A percentile compares a stretch with the other conserved stretches of the same genome.
These are phyloP conservation scores for Pectinophora gossypiella DNA, from an alignment of 1,140 invertebrate genomes.

Conservation along the genomic window DNA sequence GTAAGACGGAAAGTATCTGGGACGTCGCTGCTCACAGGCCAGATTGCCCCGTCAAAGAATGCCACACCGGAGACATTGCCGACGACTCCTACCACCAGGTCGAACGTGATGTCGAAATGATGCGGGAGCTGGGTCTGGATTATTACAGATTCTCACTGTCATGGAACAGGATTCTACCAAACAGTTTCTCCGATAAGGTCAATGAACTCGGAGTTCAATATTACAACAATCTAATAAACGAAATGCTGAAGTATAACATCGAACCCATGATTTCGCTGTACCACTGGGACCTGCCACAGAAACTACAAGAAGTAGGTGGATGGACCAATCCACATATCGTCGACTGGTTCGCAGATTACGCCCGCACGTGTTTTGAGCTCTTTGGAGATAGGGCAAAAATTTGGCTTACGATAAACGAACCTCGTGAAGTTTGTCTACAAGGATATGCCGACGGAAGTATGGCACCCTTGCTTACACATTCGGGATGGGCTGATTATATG, in stretches of 20 bases:
- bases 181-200: slow-evolving; percentile 59
- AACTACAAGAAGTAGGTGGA: slow-evolving; percentile 69
- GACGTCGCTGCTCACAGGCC: slow-evolving; percentile 30
- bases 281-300: slow-evolving; percentile 69
- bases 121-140: slow-evolving; percentile 53
- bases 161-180: slow-evolving; percentile 76
- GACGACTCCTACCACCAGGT: slow-evolving; percentile 73
- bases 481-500: neutral
- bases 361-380: slow-evolving; percentile 49
- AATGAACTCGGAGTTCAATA: slow-evolving; percentile 74
- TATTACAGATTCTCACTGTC: slow-evolving; percentile 79
- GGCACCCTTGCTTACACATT: slow-evolving; percentile 18
- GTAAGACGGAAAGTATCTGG: slow-evolving; percentile 43
- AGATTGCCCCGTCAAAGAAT: slow-evolving; percentile 56
- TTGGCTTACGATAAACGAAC: slow-evolving; percentile 72
- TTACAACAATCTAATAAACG: slow-evolving; percentile 76
- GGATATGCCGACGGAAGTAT: slow-evolving; percentile 51
- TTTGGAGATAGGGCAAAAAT: slow-evolving; percentile 65
- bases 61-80: slow-evolving; percentile 65
- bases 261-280: slow-evolving; percentile 67
- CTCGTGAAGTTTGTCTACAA: slow-evolving; percentile 39
- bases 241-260: slow-evolving; percentile 60
- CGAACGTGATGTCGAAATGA: slow-evolving; percentile 60
- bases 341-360: slow-evolving; percentile 67
- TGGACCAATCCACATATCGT: slow-evolving; percentile 67